Percentiles rank a stretch among this genome's conserved stretches.
These are phyloP conservation scores for Acleris literana DNA, from an alignment of 2,888 invertebrate genomes.

Conservation along the genomic window DNA sequence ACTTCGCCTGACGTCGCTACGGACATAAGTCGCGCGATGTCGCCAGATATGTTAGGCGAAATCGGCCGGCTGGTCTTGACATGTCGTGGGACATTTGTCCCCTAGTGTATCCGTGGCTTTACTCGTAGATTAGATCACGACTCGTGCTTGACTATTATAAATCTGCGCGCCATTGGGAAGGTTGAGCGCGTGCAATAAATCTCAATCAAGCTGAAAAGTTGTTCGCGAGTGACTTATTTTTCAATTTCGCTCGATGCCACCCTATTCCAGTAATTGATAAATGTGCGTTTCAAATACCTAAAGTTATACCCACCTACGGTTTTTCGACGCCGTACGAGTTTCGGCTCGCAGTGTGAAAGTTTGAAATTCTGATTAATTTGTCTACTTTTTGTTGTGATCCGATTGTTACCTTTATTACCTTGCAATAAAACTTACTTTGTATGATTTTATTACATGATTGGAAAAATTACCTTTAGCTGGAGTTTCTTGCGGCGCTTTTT, in stretches of 20 bases:
- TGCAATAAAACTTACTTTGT: too few relatives aligned
- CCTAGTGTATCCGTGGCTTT: too few relatives aligned
- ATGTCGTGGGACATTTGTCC: too few relatives aligned
- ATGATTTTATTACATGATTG: too few relatives aligned
- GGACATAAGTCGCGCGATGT: too few relatives aligned
- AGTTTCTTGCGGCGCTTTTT: too few relatives aligned
- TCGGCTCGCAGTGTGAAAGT: neutral
- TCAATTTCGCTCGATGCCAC: conserved; percentile 56
- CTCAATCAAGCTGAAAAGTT: conserved; percentile 58
- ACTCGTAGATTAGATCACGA: conserved; percentile 19
- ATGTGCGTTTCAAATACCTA: conserved; percentile 49
- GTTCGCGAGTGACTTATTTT: conserved; percentile 60
- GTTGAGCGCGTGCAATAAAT: conserved; percentile 53
- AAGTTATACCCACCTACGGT: conserved; percentile 39
- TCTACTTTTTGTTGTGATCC: too few relatives aligned
- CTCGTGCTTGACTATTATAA: conserved; percentile 28
- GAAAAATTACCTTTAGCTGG: too few relatives aligned
- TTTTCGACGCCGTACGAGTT: conserved; percentile 13
- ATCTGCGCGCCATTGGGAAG: conserved; percentile 30
- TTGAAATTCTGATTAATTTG: conserved; percentile 9
- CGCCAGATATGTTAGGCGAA: too few relatives aligned
- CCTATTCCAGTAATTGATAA: conserved; percentile 50
- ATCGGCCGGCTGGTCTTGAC: too few relatives aligned
- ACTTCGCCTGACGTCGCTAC: too few relatives aligned
- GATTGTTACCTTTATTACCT: too few relatives aligned